A percentile compares a stretch with the other conserved stretches of the same genome.
Evolutionary conservation across 2,797 vertebrate genomes (phyloP).

Genomic region (Urosaurus nigricauda): DNA sequence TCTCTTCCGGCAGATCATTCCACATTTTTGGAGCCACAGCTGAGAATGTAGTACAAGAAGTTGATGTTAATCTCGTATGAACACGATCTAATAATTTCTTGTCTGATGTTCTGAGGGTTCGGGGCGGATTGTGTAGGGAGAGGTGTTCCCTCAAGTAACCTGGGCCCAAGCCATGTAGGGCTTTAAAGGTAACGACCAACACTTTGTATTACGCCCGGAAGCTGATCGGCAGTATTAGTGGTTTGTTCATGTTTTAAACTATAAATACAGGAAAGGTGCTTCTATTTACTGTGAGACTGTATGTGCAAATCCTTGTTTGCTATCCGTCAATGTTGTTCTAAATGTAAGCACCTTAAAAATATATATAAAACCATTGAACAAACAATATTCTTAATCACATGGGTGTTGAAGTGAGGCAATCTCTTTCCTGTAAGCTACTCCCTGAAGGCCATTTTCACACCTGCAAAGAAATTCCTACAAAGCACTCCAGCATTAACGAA

Average conservation of each 20-base stretch:
- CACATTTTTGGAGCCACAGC: too few species aligned
- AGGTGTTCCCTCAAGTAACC: too few species aligned
- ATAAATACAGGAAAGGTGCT: background rate
- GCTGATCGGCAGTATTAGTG: too few species aligned
- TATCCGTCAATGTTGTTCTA: background rate
- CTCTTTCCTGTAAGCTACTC: constrained; percentile 26
- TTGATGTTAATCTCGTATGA: too few species aligned
- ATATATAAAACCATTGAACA: background rate
- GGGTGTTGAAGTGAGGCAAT: constrained; percentile 21
- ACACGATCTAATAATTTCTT: too few species aligned
- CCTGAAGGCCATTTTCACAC: background rate
- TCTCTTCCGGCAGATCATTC: too few species aligned
- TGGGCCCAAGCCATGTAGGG: too few species aligned
- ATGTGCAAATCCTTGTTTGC: constrained; percentile 1
- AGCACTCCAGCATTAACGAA: background rate
- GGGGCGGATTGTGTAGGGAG: too few species aligned
- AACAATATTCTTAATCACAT: constrained; percentile 5
- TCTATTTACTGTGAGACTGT: background rate
- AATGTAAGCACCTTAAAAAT: background rate
- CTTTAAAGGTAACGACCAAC: too few species aligned
- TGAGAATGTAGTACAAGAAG: too few species aligned
- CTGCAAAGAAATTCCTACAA: background rate
- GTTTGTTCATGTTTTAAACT: constrained; percentile 1
- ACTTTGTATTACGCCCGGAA: too few species aligned
- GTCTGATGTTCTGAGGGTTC: too few species aligned